Conservation (phyloP, 2,888 invertebrate genomes). For the Loripinus fragilis region DNA sequence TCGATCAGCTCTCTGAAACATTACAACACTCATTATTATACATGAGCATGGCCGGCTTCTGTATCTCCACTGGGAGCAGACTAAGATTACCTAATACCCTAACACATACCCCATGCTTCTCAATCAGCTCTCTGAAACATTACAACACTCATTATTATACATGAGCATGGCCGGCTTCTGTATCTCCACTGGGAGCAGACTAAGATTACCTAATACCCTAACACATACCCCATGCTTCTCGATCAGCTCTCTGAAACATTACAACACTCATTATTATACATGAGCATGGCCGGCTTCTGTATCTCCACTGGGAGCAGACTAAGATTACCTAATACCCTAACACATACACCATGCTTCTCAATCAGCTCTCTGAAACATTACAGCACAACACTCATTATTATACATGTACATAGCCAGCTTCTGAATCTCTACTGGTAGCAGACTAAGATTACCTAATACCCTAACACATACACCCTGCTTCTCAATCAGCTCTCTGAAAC, state of each 20-base stretch:
- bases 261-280: too few species aligned
- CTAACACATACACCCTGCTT: conserved; percentile 93
- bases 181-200: conserved; percentile 91
- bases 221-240: conserved; percentile 93
- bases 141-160: too few species aligned
- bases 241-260: conserved; percentile 88
- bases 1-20: conserved; percentile 89
- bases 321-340: conserved; percentile 94
- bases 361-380: too few species aligned
- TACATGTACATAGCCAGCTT: too few species aligned
- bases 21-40: conserved; percentile 37
- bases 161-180: conserved; percentile 88
- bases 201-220: conserved; percentile 93
- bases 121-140: conserved; percentile 88
- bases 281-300: conserved; percentile 87
- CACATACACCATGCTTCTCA: conserved; percentile 93
- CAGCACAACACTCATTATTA: too few species aligned
- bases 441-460: conserved; percentile 92
- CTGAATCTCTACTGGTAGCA: conserved; percentile 92
- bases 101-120: conserved; percentile 94
- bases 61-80: conserved; percentile 91
- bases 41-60: conserved; percentile 86
- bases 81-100: conserved; percentile 93
- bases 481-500: conserved; percentile 89
- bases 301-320: conserved; percentile 91